These are phyloP conservation scores for Sthenelais limicola DNA, from an alignment of 2,888 invertebrate species.

Conservation along the genomic window DNA sequence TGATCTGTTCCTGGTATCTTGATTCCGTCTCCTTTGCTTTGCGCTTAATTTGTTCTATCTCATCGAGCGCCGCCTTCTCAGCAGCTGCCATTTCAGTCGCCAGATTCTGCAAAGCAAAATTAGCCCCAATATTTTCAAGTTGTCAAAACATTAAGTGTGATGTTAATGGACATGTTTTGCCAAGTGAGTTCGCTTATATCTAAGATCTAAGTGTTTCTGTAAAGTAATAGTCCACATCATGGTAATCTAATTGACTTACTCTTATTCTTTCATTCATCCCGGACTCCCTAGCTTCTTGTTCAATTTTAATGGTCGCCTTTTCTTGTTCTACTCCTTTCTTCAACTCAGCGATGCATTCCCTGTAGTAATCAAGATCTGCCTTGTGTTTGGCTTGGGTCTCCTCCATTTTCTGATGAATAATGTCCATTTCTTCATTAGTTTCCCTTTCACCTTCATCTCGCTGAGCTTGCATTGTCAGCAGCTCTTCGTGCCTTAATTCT, in stretches of 20 bases:
- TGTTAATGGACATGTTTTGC: too few species aligned
- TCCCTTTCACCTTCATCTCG: slow-evolving; percentile 22
- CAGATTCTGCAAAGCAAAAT: slow-evolving; percentile 13
- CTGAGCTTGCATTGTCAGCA: neutral
- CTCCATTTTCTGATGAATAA: slow-evolving; percentile 16
- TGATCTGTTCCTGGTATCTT: neutral
- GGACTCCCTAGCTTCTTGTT: too few species aligned
- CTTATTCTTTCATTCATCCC: too few species aligned
- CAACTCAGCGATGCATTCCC: too few species aligned
- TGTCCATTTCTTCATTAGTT: slow-evolving; percentile 26
- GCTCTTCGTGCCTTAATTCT: slow-evolving; percentile 3
- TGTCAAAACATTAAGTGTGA: too few species aligned
- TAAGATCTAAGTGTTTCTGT: too few species aligned
- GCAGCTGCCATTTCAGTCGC: slow-evolving; percentile 4
- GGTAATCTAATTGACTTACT: too few species aligned
- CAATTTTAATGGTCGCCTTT: too few species aligned
- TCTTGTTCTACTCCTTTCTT: too few species aligned
- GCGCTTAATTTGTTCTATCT: slow-evolving; percentile 7
- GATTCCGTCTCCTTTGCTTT: neutral
- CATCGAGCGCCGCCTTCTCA: slow-evolving; percentile 14
- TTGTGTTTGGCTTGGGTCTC: slow-evolving; percentile 1
- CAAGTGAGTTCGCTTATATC: too few species aligned
- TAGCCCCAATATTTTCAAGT: too few species aligned
- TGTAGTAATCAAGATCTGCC: slow-evolving; percentile 8
- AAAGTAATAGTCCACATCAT: too few species aligned